Conservation (phyloP, 2,113 vertebrate genomes). For the Podarcis cretensis region DNA sequence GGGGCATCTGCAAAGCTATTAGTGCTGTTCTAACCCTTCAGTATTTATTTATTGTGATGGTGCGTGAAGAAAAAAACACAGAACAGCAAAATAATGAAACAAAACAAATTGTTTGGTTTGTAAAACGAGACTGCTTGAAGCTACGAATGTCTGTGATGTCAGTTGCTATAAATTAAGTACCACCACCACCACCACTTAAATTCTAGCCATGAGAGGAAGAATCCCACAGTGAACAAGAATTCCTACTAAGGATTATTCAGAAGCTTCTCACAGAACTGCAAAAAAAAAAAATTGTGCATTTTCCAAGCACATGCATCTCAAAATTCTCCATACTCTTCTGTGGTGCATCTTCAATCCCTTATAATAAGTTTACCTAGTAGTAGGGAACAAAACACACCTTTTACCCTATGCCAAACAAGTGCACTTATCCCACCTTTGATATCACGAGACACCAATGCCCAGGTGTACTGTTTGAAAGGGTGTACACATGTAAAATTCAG, state of each 20-base stretch:
- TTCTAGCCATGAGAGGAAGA: not conserved
- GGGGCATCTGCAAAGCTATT: not conserved
- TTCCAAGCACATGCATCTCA: not conserved
- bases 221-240: not conserved
- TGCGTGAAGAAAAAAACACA: not conserved
- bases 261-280: not conserved
- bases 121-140: not conserved
- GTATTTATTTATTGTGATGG: not conserved
- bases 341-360: not conserved
- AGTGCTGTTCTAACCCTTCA: not conserved
- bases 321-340: not conserved
- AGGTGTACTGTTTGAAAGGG: not conserved
- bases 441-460: not conserved
- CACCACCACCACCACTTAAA: not conserved
- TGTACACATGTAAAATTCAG: not conserved
- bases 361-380: not conserved
- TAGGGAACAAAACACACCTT: not conserved
- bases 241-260: not conserved
- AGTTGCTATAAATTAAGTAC: not conserved
- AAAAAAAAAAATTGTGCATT: not conserved
- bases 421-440: not conserved
- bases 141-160: not conserved
- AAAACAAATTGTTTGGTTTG: not conserved
- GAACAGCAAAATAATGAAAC: not conserved
- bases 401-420: not conserved